A percentile compares a stretch with the other conserved stretches of the same genome.
phyloP scores from a whole-genome alignment of 2,113 vertebrate species.

The Eclectus roratus region DNA sequence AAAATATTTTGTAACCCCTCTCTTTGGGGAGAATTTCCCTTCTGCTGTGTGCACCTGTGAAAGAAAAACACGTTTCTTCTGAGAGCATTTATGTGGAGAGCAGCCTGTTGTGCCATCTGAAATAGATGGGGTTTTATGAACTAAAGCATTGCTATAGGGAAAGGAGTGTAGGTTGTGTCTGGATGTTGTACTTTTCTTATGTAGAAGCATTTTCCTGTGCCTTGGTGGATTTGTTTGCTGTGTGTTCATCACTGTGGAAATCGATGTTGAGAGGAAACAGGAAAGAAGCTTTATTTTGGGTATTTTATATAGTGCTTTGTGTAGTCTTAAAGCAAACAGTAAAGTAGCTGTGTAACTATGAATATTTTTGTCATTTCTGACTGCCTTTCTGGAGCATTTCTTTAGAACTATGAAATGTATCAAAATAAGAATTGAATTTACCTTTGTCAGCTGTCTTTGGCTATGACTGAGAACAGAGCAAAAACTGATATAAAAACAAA shows the following conservation, averaged over 20 bases:
- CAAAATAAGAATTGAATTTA: not conserved
- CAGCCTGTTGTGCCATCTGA: not conserved
- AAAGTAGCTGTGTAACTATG: not conserved
- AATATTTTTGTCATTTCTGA: not conserved
- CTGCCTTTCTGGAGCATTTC: not conserved
- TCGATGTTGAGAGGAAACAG: not conserved
- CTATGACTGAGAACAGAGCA: not conserved
- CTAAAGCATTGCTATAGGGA: not conserved
- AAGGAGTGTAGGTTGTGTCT: not conserved
- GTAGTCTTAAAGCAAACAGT: not conserved
- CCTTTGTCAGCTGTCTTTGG: not conserved
- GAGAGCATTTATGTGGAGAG: not conserved
- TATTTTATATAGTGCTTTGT: not conserved
- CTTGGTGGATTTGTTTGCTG: not conserved
- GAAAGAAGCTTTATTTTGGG: not conserved
- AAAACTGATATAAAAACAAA: not conserved
- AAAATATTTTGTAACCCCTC: not conserved
- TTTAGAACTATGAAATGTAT: not conserved
- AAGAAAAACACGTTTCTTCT: not conserved
- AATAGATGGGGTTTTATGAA: not conserved
- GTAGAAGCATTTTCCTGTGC: not conserved
- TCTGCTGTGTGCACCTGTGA: not conserved
- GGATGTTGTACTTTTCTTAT: not conserved
- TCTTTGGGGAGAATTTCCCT: not conserved
- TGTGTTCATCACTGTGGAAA: not conserved